Conservation (phyloP, 64 coral and sea anemone species). For the Actinia tenebrosa region DNA sequence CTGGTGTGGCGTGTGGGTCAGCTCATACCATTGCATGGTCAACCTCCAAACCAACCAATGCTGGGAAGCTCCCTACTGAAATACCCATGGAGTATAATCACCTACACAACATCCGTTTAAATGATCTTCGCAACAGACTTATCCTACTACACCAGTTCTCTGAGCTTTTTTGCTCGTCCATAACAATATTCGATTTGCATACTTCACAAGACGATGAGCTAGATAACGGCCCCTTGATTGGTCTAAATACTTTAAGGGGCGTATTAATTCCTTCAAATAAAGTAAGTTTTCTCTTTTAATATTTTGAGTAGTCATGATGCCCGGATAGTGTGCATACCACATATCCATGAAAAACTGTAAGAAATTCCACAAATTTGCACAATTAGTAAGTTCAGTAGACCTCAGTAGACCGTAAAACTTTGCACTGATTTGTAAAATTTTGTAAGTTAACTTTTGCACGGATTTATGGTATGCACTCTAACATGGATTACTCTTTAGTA, state of each 20-base stretch:
- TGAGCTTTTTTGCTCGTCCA: conserved; percentile 88
- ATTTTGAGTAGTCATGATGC: background rate
- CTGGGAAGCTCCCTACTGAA: conserved; percentile 77
- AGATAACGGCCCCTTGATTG: conserved; percentile 52
- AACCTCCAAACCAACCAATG: conserved; percentile 89
- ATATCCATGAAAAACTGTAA: no score
- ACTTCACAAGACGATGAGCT: conserved; percentile 50
- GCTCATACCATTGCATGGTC: conserved; percentile 99
- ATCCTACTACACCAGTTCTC: conserved; percentile 96
- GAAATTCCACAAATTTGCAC: no score
- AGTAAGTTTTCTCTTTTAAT: conserved; percentile 21
- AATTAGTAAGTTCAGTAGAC: no score
- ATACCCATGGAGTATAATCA: conserved; percentile 96
- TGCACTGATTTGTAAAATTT: no score
- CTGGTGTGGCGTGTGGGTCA: conserved; percentile 91
- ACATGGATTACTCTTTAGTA: background rate
- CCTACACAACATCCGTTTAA: conserved; percentile 61
- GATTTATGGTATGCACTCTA: no score
- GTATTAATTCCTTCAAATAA: conserved; percentile 85
- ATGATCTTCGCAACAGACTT: conserved; percentile 67
- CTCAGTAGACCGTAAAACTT: no score
- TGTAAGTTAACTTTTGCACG: no score
- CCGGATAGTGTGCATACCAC: no score
- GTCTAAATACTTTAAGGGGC: conserved; percentile 68
- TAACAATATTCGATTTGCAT: conserved; percentile 86